These are phyloP conservation scores for Eupithecia subfuscata DNA, from an alignment of 2,888 invertebrate genomes.

Conservation along the genomic window DNA sequence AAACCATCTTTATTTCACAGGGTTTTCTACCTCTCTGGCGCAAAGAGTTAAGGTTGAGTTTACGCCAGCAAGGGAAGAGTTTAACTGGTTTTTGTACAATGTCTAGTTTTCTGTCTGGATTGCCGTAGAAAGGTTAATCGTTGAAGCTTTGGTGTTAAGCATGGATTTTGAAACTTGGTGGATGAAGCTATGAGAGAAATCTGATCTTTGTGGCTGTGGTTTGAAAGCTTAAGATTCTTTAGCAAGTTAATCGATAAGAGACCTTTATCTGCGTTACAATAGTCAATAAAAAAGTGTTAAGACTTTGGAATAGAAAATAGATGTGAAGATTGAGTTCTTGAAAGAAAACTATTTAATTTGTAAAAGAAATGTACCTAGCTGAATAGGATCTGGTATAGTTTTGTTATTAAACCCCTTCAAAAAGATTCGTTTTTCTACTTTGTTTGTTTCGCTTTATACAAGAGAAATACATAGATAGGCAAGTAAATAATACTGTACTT, in stretches of 20 bases:
- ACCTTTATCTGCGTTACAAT: not conserved
- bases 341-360: not conserved
- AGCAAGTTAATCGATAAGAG: not conserved
- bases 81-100: constrained; percentile 48
- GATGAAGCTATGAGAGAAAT: not conserved
- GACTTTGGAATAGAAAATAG: not conserved
- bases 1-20: constrained; percentile 43
- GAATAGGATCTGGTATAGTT: not conserved
- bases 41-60: constrained; percentile 28
- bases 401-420: not conserved
- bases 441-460: too few relatives aligned
- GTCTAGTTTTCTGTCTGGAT: constrained; percentile 71
- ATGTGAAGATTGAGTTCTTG: not conserved
- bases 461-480: too few relatives aligned
- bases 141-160: constrained; percentile 37
- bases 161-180: not conserved
- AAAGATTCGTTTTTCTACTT: too few relatives aligned
- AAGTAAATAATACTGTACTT: too few relatives aligned
- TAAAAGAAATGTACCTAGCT: not conserved
- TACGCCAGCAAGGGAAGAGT: constrained; percentile 19
- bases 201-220: not conserved
- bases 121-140: constrained; percentile 66
- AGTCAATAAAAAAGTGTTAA: not conserved
- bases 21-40: constrained; percentile 44
- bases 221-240: not conserved